Evolutionary conservation across 2,113 vertebrate species (phyloP).

Genomic region (Cyanistes caeruleus): DNA sequence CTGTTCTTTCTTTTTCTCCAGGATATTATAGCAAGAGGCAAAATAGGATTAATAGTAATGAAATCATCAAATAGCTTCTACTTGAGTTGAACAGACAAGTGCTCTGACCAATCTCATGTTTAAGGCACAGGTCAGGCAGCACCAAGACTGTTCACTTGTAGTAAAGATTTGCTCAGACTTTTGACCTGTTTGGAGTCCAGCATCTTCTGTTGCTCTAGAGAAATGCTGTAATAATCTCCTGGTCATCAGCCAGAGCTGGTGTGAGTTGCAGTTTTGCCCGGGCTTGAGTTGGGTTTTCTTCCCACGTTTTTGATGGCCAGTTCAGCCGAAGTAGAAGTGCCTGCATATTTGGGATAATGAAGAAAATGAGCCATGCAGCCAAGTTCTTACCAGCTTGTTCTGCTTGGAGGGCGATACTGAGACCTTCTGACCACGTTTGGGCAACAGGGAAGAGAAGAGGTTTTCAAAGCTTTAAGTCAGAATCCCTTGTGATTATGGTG

Average conservation of each 20-base stretch:
- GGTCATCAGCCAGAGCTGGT: constrained; percentile 9
- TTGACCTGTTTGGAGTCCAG: not conserved
- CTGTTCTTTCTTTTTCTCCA: not conserved
- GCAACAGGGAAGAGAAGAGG: not conserved
- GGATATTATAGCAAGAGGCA: not conserved
- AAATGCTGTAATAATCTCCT: not conserved
- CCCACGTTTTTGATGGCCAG: not conserved
- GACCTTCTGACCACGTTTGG: not conserved
- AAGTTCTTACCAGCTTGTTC: not conserved
- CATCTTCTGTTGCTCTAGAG: not conserved
- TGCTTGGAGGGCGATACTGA: not conserved
- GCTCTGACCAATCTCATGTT: not conserved
- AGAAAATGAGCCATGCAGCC: not conserved
- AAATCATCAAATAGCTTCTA: constrained; percentile 8
- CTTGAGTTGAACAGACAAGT: not conserved
- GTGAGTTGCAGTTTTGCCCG: not conserved
- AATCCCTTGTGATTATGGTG: not conserved
- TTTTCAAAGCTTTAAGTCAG: constrained; percentile 1
- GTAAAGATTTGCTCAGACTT: constrained; percentile 49
- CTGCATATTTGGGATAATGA: not conserved
- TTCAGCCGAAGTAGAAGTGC: not conserved
- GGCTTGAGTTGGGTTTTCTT: not conserved
- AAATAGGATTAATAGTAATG: constrained; percentile 23
- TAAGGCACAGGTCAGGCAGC: not conserved
- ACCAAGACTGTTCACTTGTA: not conserved